These are phyloP conservation scores for Lucilia cuprina DNA, from an alignment of 1,140 invertebrate species.

Conservation along the genomic window DNA sequence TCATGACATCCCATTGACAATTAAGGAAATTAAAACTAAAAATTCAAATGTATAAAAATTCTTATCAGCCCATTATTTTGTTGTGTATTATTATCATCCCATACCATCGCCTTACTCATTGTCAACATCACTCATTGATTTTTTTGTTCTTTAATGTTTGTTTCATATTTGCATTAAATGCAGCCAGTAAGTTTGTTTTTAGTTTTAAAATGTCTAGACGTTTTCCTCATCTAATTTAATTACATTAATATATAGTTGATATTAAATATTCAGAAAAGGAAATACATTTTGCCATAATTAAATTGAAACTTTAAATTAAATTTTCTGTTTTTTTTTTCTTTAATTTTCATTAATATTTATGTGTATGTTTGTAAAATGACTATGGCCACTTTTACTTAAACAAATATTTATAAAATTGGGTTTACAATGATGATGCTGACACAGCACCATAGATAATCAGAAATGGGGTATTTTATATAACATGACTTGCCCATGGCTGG, in stretches of 20 bases:
- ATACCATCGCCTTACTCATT: not conserved
- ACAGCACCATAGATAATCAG: not conserved
- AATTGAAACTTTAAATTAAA: too few relatives aligned
- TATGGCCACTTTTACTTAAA: not conserved
- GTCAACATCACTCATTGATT: not conserved
- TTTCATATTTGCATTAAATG: not conserved
- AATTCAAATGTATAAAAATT: not conserved
- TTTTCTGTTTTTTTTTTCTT: not conserved
- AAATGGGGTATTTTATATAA: not conserved
- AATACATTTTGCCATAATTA: too few relatives aligned
- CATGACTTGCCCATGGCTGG: not conserved
- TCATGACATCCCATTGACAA: constrained; percentile 77
- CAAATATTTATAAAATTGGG: not conserved
- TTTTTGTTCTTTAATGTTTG: not conserved
- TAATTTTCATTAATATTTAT: not conserved
- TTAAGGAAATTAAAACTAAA: constrained; percentile 50
- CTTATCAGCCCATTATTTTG: not conserved
- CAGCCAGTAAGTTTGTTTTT: not conserved
- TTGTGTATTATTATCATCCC: not conserved
- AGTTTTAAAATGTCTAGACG: not conserved
- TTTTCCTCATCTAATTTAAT: not conserved
- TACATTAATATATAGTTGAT: not conserved
- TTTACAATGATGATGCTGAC: not conserved
- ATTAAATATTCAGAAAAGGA: not conserved
- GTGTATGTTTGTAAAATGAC: not conserved